Evolutionary conservation across 2,113 vertebrate genomes (phyloP).

Genomic region (Trinectes maculatus): DNA sequence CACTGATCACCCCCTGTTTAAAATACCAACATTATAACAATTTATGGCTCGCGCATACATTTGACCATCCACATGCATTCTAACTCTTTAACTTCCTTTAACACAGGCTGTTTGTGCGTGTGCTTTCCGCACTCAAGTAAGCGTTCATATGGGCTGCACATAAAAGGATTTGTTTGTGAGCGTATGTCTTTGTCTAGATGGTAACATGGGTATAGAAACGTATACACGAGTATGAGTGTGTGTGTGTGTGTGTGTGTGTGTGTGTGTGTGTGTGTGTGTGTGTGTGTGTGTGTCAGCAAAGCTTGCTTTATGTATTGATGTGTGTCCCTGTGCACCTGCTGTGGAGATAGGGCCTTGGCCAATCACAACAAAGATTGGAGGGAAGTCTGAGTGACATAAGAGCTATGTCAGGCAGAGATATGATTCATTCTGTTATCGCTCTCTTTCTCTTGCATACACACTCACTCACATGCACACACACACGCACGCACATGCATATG

Average conservation of each 20-base stretch:
- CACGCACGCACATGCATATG: constrained; percentile 1
- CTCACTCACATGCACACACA: not conserved
- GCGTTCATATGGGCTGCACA: constrained; percentile 49
- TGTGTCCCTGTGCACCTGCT: constrained; percentile 65
- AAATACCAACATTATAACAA: constrained; percentile 43
- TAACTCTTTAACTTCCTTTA: too few relatives aligned
- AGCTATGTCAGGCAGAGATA: constrained; percentile 76
- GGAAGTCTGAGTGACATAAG: constrained; percentile 73
- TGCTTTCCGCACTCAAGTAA: constrained; percentile 38
- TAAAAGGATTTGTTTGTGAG: constrained; percentile 54
- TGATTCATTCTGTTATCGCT: constrained; percentile 73
- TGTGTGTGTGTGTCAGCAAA: constrained; percentile 21
- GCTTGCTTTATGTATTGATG: constrained; percentile 58
- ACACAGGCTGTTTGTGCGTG: constrained; percentile 10
- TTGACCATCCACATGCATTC: too few relatives aligned
- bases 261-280: constrained; percentile 3
- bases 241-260: constrained; percentile 20
- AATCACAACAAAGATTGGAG: constrained; percentile 65
- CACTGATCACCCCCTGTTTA: constrained; percentile 1
- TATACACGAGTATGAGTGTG: too few relatives aligned
- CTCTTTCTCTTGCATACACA: constrained; percentile 1
- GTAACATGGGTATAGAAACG: constrained; percentile 1
- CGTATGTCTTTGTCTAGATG: constrained; percentile 29
- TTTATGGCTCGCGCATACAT: constrained; percentile 18
- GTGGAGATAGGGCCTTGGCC: constrained; percentile 61